Evolutionary conservation across 2,888 invertebrate species (phyloP).

Genomic region (Barypeithes pellucidus): DNA sequence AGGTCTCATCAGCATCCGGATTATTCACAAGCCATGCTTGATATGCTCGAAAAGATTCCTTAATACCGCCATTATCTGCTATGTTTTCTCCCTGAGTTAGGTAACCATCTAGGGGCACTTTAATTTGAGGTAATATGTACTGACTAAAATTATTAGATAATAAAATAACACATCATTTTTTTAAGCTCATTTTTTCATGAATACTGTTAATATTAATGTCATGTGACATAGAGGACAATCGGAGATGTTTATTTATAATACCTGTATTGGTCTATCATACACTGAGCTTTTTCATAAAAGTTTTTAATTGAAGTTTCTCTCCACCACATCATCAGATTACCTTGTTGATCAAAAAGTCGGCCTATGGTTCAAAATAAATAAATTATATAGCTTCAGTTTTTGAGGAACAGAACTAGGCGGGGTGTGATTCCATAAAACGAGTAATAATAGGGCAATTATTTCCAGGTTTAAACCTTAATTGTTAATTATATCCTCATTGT

Average conservation of each 20-base stretch:
- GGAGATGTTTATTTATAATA: slow-evolving; percentile 21
- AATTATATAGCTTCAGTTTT: no score
- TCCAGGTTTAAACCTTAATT: no score
- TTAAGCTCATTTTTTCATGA: no score
- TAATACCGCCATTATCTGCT: slow-evolving; percentile 96
- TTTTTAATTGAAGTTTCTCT: slow-evolving; percentile 81
- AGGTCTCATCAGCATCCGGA: slow-evolving; percentile 76
- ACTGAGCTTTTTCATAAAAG: slow-evolving; percentile 84
- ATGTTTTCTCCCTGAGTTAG: slow-evolving; percentile 94
- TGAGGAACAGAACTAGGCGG: no score
- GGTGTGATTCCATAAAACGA: no score
- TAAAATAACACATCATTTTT: no score
- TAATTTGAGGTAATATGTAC: slow-evolving; percentile 87
- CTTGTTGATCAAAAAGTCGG: slow-evolving; percentile 92
- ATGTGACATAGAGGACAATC: no score
- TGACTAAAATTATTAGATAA: slow-evolving; percentile 70
- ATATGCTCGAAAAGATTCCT: slow-evolving; percentile 89
- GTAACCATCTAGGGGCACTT: slow-evolving; percentile 82
- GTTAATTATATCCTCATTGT: no score
- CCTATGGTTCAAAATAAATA: no score
- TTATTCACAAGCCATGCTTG: slow-evolving; percentile 81
- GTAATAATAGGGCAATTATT: no score
- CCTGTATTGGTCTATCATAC: slow-evolving; percentile 90
- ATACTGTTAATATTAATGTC: no score
- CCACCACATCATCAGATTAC: slow-evolving; percentile 94